Base-by-base conservation (phyloP, 1,140 invertebrate species). In the Drosophila asahinai region DNA sequence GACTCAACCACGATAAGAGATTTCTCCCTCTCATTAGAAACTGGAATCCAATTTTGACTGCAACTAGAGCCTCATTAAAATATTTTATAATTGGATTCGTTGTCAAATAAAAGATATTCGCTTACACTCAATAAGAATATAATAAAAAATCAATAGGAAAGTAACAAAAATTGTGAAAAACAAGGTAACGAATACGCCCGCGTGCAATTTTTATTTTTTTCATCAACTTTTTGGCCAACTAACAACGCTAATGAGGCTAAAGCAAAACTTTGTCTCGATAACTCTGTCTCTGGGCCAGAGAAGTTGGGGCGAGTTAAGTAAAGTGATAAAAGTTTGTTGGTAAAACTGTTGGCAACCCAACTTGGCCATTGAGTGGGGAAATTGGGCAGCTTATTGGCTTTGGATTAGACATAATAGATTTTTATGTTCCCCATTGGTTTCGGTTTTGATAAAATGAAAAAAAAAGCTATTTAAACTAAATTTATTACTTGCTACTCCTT, bases 221-320 rank as follows among this genome's bases (percentile, higher is more conserved):
- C 62, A 78, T 83, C 77, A 89, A 83, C 77, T 89, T 83, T 72
- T 72, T 61, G 65, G 43, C 65, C 65, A 81, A 65, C 72, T 74
- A 80, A 89, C 73, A 87, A 89, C 74, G 77, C 84, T 89, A 87
- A 87, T 87, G 81, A 89, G 81, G 62, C 73, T 68, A 67, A 77
- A 59, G 62, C 45, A 65, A 83, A 87, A 87, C 64, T 87, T 87
- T 70, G 22, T 17, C 33, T 48, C 49, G 30, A 59, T 87, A 83
- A 82, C 25, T 71, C 49, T n/a, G 66, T 49, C 74, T 80, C 70
- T 80, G 62, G 66, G 58, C 58, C 63, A 63, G 72, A 66, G 72
- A 40, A n/a, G 36, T 30, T 22, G n/a, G 12, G 48, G 33, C 43
- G 47, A 64, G 60, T 49, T 59, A 25, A 66, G 66, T 45, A 73